Conservation (phyloP, 2,113 vertebrate species). For the Andinoacara biseriatus region DNA sequence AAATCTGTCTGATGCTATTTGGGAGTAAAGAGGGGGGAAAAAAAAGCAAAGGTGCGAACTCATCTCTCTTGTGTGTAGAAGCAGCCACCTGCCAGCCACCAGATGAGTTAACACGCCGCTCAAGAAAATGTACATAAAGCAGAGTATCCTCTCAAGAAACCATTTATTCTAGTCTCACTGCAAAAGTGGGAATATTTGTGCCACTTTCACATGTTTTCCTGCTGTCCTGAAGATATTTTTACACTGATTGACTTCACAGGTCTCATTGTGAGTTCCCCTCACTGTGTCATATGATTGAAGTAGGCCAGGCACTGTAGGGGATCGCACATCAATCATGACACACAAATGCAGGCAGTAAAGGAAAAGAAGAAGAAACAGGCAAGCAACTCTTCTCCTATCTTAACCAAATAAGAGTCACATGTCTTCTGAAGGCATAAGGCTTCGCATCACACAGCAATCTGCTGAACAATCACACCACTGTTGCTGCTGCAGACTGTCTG, state of each 20-base stretch:
- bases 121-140: background rate
- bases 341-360: background rate
- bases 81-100: conserved; percentile 8
- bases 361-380: background rate
- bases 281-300: conserved; percentile 34
- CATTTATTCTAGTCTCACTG: conserved; percentile 8
- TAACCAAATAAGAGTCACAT: conserved; percentile 67
- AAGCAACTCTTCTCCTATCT: conserved; percentile 32
- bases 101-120: background rate
- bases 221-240: background rate
- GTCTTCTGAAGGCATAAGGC: conserved; percentile 61
- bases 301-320: conserved; percentile 4
- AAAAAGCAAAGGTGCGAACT: background rate
- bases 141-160: background rate
- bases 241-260: background rate
- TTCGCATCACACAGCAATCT: conserved; percentile 65
- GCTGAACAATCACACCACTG: conserved; percentile 62
- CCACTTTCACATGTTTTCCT: conserved; percentile 12
- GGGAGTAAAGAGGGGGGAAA: background rate
- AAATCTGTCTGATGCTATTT: conserved; percentile 10
- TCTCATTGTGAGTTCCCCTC: conserved; percentile 22
- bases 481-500: conserved; percentile 34
- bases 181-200: conserved; percentile 4
- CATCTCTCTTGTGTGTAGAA: conserved; percentile 7
- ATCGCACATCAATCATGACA: conserved; percentile 29